phyloP scores from a whole-genome alignment of 2,797 vertebrate species.

The Aphelocoma californica region DNA sequence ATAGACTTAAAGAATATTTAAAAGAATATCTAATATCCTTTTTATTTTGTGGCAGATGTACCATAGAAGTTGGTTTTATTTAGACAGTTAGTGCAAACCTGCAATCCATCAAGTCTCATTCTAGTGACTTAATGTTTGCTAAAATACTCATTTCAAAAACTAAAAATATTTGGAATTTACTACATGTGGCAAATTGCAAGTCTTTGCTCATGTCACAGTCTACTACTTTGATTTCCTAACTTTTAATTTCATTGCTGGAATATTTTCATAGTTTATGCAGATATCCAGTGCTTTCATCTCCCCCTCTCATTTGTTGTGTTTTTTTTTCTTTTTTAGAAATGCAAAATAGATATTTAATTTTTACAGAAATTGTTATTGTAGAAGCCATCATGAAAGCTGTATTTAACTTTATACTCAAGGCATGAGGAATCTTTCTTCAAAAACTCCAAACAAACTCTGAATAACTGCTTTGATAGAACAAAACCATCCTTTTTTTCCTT shows the following conservation, averaged over 20 bases:
- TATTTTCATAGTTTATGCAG: neutral
- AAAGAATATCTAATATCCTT: neutral
- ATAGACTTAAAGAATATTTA: neutral
- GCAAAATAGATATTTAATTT: neutral
- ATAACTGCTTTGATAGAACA: neutral
- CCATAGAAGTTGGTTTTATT: neutral
- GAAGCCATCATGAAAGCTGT: neutral
- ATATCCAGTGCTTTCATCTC: neutral
- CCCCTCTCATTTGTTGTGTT: accelerated
- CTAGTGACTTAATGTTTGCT: neutral
- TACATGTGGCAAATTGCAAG: neutral
- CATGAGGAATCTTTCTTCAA: neutral
- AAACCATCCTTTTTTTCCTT: neutral
- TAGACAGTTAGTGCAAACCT: neutral
- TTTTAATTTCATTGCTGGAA: neutral
- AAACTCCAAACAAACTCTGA: neutral
- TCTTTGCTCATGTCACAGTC: neutral
- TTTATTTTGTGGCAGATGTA: neutral
- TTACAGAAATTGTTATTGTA: neutral
- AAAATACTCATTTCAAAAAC: neutral
- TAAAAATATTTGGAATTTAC: neutral
- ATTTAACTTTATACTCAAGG: neutral
- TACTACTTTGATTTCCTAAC: neutral
- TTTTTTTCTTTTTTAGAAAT: neutral
- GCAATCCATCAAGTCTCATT: neutral